A percentile compares a stretch with the other conserved stretches of the same genome.
Evolutionary conservation across 2,797 vertebrate genomes (phyloP).

Genomic region (Valencia hispanica): DNA sequence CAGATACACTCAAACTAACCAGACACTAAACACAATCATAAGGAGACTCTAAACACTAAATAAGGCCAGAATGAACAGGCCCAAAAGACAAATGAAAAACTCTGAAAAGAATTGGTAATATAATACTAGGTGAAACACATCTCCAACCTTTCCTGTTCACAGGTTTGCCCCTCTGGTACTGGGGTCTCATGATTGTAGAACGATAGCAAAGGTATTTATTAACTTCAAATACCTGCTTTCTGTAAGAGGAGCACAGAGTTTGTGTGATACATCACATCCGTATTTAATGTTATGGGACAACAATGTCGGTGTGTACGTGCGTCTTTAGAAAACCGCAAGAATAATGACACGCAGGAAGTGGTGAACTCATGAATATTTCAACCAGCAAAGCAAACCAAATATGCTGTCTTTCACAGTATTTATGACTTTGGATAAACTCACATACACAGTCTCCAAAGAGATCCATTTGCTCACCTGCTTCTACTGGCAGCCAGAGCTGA

Average conservation of each 20-base stretch:
- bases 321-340: not conserved
- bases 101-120: not conserved
- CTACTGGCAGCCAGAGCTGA: conserved; percentile 30
- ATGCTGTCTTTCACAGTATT: conserved; percentile 15
- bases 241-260: too few species aligned
- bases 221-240: too few species aligned
- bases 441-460: conserved; percentile 12
- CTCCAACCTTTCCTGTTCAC: not conserved
- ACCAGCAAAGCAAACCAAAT: not conserved
- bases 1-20: not conserved
- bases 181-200: too few species aligned
- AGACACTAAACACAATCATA: not conserved
- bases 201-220: too few species aligned
- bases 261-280: not conserved
- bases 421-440: conserved; percentile 6
- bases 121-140: not conserved
- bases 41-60: not conserved
- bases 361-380: conserved; percentile 19
- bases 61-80: not conserved
- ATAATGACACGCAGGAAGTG: conserved; percentile 17
- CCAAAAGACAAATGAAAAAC: not conserved
- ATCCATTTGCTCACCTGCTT: conserved; percentile 41
- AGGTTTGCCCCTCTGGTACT: not conserved
- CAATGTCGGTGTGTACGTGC: not conserved
- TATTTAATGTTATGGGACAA: not conserved